Percentiles rank a stretch among this genome's conserved stretches.
phyloP scores from a whole-genome alignment of 2,797 vertebrate genomes.

The Gastrophryne carolinensis region DNA sequence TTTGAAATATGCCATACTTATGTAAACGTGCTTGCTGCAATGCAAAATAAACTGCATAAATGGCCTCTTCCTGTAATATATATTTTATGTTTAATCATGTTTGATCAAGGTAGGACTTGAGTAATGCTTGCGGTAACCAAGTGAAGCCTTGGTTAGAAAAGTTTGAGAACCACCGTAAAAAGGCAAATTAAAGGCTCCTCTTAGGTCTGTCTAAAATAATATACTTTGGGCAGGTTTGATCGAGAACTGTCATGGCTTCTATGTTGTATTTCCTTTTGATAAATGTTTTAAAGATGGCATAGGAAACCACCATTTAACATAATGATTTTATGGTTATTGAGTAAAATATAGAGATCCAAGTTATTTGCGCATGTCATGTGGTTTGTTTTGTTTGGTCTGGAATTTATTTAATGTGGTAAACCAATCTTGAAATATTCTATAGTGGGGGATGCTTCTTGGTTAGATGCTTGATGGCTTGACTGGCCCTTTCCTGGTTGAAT shows the following conservation, averaged over 20 bases:
- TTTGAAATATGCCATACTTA: too few species aligned
- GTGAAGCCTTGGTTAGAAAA: too few species aligned
- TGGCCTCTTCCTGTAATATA: too few species aligned
- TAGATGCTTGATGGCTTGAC: not conserved
- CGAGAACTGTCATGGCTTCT: not conserved
- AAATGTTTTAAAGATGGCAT: not conserved
- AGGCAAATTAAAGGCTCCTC: too few species aligned
- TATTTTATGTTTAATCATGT: too few species aligned
- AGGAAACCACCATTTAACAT: not conserved
- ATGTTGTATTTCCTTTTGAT: not conserved
- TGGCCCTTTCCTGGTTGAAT: not conserved
- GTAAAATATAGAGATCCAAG: not conserved
- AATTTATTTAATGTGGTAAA: not conserved
- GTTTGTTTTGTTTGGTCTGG: not conserved
- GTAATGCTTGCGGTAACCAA: too few species aligned
- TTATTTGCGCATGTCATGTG: not conserved
- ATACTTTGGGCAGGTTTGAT: too few species aligned
- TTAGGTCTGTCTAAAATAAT: too few species aligned
- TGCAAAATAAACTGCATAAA: too few species aligned
- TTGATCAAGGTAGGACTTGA: too few species aligned
- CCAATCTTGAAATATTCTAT: not conserved
- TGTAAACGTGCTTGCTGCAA: too few species aligned
- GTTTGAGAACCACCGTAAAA: too few species aligned
- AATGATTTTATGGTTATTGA: not conserved
- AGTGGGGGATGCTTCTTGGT: not conserved